A percentile compares a stretch with the other conserved stretches of the same genome.
These are phyloP conservation scores for Porphyrio hochstetteri DNA, from an alignment of 2,113 vertebrate species.

Conservation along the genomic window DNA sequence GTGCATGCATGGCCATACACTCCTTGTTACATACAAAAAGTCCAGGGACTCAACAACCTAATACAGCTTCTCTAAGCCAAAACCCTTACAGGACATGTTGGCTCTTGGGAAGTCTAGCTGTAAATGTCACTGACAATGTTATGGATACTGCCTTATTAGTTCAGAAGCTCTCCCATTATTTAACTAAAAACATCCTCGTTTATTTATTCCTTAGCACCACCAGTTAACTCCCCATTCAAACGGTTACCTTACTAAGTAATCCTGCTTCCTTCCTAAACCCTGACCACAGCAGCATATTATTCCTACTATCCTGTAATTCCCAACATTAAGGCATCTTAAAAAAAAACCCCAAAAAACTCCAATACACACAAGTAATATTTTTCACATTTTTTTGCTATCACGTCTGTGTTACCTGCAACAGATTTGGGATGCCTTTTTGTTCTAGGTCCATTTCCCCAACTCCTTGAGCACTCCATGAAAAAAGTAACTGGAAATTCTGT, in stretches of 20 bases:
- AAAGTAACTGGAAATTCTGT: not conserved
- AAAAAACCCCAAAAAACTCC: not conserved
- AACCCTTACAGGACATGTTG: accelerated
- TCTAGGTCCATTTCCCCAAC: not conserved
- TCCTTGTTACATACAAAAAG: not conserved
- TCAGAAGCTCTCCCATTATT: not conserved
- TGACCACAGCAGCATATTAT: not conserved
- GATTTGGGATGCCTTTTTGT: not conserved
- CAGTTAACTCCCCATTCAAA: not conserved
- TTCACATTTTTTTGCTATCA: not conserved
- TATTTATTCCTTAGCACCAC: not conserved
- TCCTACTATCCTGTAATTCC: not conserved
- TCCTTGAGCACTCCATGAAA: not conserved
- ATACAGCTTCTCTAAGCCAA: not conserved
- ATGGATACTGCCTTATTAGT: not conserved
- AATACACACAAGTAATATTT: accelerated
- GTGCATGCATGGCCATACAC: accelerated
- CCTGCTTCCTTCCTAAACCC: not conserved
- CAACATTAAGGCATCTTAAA: not conserved
- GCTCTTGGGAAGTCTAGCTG: not conserved
- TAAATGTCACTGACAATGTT: not conserved
- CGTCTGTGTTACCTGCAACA: not conserved
- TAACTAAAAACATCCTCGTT: not conserved
- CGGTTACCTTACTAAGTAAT: not conserved
- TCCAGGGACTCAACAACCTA: not conserved